Percentiles rank a stretch among this genome's conserved stretches.
Conservation (phyloP, 2,888 invertebrate genomes). For the Nymphalis polychloros region DNA sequence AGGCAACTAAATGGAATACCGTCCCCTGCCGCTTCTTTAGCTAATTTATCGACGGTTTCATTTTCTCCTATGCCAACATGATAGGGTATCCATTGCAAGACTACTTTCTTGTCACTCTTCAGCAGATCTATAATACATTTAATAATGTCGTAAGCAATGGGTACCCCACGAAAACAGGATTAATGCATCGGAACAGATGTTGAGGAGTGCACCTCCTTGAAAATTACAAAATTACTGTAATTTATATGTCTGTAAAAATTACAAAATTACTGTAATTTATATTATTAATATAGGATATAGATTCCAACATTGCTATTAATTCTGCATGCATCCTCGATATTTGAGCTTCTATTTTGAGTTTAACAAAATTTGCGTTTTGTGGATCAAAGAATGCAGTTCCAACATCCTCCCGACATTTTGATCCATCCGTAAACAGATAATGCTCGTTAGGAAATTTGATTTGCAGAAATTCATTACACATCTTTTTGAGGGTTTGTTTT, state of each 20-base stretch:
- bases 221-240: too few relatives aligned
- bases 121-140: too few relatives aligned
- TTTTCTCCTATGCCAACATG: too few relatives aligned
- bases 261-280: not conserved
- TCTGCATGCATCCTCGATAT: constrained; percentile 26
- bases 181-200: not conserved
- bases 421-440: not conserved
- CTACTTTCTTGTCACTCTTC: too few relatives aligned
- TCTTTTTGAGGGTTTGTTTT: not conserved
- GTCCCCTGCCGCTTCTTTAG: too few relatives aligned
- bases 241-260: not conserved
- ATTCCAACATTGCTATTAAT: constrained; percentile 24
- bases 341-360: constrained; percentile 7
- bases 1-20: too few relatives aligned
- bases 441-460: not conserved
- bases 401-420: not conserved
- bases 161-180: not conserved
- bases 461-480: not conserved
- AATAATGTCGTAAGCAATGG: not conserved
- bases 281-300: constrained; percentile 1
- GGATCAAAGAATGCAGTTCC: not conserved
- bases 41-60: too few relatives aligned
- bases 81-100: too few relatives aligned
- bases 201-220: constrained; percentile 1
- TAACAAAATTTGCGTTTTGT: not conserved